phyloP scores from a whole-genome alignment of 2,797 vertebrate genomes.

The Lerista edwardsae region DNA sequence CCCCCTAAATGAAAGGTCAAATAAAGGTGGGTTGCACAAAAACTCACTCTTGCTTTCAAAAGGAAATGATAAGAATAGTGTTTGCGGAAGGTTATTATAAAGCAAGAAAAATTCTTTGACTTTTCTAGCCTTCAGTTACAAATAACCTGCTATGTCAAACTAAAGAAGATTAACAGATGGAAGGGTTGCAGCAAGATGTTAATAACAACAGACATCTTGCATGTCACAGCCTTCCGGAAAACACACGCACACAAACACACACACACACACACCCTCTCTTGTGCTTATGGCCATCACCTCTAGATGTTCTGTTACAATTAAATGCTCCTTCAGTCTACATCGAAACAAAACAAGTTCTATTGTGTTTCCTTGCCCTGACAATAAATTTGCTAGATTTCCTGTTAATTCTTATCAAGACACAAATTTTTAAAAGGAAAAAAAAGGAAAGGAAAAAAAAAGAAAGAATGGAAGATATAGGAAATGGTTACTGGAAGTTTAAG shows the following conservation, averaged over 20 bases:
- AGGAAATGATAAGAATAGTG: slow-evolving; percentile 9
- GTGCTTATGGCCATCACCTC: slow-evolving; percentile 34
- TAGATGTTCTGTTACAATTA: slow-evolving; percentile 40
- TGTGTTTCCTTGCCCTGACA: slow-evolving; percentile 24
- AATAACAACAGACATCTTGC: slow-evolving; percentile 59
- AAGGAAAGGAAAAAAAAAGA: fast-evolving
- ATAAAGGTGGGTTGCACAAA: slow-evolving; percentile 5
- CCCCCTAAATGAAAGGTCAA: slow-evolving; percentile 12
- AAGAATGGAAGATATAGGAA: background rate
- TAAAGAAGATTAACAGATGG: slow-evolving; percentile 55
- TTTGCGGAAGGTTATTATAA: slow-evolving; percentile 37
- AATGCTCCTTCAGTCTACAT: slow-evolving; percentile 33
- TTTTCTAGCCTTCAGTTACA: slow-evolving; percentile 45
- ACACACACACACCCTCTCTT: no score
- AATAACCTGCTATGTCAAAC: slow-evolving; percentile 52
- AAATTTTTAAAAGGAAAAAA: fast-evolving
- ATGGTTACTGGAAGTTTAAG: background rate
- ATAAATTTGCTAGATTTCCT: background rate
- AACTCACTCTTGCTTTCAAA: slow-evolving; percentile 19
- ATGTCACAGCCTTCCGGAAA: slow-evolving; percentile 39
- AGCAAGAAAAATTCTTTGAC: slow-evolving; percentile 10
- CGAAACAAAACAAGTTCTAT: background rate
- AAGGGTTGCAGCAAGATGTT: slow-evolving; percentile 52
- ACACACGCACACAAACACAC: background rate
- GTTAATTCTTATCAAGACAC: background rate